Percentiles rank a stretch among this genome's conserved stretches.
phyloP scores from a whole-genome alignment of 2,797 vertebrate genomes.

The Synaphobranchus kaupii region DNA sequence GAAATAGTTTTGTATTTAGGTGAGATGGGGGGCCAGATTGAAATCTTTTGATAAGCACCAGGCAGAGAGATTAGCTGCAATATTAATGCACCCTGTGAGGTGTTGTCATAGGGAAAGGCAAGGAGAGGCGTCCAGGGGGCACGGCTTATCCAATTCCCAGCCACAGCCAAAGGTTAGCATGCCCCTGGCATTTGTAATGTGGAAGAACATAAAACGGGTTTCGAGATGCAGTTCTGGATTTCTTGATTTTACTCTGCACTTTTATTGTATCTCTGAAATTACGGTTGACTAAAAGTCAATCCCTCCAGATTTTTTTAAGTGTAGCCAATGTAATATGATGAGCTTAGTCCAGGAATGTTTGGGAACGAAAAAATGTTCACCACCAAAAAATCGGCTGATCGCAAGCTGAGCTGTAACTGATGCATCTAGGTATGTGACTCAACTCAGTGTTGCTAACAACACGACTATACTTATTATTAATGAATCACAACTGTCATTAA shows the following conservation, averaged over 20 bases:
- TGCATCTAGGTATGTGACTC: neutral
- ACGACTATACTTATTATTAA: constrained; percentile 50
- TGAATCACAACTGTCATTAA: constrained; percentile 55
- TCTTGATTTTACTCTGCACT: neutral
- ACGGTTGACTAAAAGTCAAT: neutral
- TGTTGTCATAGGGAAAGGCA: constrained; percentile 28
- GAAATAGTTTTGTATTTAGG: too few species aligned
- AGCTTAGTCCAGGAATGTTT: neutral
- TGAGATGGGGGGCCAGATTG: constrained; percentile 5
- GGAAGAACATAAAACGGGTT: neutral
- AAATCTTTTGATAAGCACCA: constrained; percentile 2
- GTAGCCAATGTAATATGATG: neutral
- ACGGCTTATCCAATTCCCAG: constrained; percentile 37
- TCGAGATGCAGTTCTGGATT: neutral
- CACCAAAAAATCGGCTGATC: neutral
- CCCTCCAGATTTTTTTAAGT: neutral
- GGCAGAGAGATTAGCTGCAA: constrained; percentile 28
- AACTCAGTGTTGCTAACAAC: neutral
- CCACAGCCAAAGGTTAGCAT: constrained; percentile 42
- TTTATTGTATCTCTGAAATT: neutral
- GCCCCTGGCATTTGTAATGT: constrained; percentile 22
- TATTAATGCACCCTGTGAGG: constrained; percentile 22
- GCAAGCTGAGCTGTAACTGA: neutral
- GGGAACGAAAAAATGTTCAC: neutral
- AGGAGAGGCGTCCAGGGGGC: neutral